Base-by-base conservation (phyloP, 2,797 vertebrate species). In the Loris lydekkerianus region DNA sequence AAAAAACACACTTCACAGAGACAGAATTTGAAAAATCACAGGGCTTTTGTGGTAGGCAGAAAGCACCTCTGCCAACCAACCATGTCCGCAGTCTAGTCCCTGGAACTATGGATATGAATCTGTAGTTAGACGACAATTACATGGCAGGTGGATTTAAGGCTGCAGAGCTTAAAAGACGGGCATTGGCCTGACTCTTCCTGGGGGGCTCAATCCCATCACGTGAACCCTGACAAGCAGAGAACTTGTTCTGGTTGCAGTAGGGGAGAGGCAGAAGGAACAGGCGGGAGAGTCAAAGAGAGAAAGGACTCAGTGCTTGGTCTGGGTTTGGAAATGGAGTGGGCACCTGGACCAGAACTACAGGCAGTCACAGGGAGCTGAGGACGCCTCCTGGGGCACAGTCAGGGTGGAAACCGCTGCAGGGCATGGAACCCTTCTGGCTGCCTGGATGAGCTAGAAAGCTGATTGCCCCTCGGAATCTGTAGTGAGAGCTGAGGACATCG, bases 71-170 rank as follows among this genome's bases (percentile, higher is more conserved):
- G 40, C 11, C 13, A n/a, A 25, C 4, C 37, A 67, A 49, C 27
- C 27, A 31, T 25, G 5, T 63, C 13, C 31, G 61, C 23, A 2
- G 4, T 21, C 69, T 56, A 5, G 15, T 63, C 18, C 20, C 17
- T 3, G 1, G 65, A 75, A 25, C 18, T 63, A 40, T 40, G 14
- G 4, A 53, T 4, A 5, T 40, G 40, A 31, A 3, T 3, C 27
- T 20, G 13, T 34, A 15, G 37, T 46, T 34, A 23, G 4, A 5
- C 0, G 3, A n/a, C 2, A 2, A 10, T 27, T 13, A 7, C 0
- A 10, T 23, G 31, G 11, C 40, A 76, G 43, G 31, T 34, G 13
- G 5, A 37, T 46, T n/a, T 27, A 17, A 37, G 7, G 0, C 15
- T 18, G 20, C 1, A 0, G 40, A n/a, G 1, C 18, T 46, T 23